Evolutionary conservation across 1,140 invertebrate genomes (phyloP), one percentile per base, ranked within the genome.

Genomic region (Lucilia cuprina): DNA sequence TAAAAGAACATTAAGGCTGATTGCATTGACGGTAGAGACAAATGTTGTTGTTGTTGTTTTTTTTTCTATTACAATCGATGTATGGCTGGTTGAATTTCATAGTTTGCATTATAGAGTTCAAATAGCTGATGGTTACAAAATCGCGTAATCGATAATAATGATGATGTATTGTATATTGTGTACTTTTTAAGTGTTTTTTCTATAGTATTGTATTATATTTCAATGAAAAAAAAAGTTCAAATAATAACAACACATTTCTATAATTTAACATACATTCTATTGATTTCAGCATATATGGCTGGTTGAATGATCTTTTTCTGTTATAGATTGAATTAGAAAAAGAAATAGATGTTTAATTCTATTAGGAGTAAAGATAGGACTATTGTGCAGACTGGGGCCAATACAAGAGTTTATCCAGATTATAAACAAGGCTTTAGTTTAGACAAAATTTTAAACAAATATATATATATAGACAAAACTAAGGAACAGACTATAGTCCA

Each of bases 71-170:
- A 0, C 7, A 55, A 12, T 78, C 30, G 30, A 30, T 70, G 21
- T 70, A 70, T 70, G 65, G 65, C n/a, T 70, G 65, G 19, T 21
- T 70, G 65, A 70, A 70, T 70, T 19, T 70, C 19, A 21, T 10
- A 21, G 65, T 70, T 70, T 70, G 65, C 65, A 70, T 70, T 70
- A 70, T 25, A 70, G 65, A 70, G 65, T 70, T 70, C 65, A 70
- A 70, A 49, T 50, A 49, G 77, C 77, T 80, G 77, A 80, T 49
- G 77, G 77, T 80, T 80, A 80, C 77, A 80, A 80, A 80, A 80
- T 80, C 41, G 77, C 77, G 41, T 80, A 80, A 80, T 80, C 47
- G 77, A 80, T 80, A 80, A 49, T 80, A 80, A 80, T 80, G 34
- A 78, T 78, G 77, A 70, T 70, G 65, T 25, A 70, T 70, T 10